A percentile compares a stretch with the other conserved stretches of the same genome.
These are phyloP conservation scores for Dinoponera quadriceps DNA, from an alignment of 1,140 invertebrate genomes.

Conservation along the genomic window DNA sequence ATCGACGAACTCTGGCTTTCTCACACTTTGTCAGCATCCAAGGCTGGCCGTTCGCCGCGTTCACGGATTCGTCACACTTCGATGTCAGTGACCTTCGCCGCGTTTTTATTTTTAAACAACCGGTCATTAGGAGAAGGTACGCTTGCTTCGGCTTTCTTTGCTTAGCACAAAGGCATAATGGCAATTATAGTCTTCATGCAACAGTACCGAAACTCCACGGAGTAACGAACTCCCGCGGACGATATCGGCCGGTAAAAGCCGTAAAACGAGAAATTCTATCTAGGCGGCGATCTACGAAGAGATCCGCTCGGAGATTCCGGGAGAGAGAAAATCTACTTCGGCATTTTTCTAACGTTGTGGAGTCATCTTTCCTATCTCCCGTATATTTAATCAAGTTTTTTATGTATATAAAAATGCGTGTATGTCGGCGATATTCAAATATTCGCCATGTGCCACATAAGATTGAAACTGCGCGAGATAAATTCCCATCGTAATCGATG, in stretches of 20 bases:
- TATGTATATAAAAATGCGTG: background rate
- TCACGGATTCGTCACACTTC: constrained; percentile 67
- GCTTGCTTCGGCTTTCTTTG: constrained; percentile 55
- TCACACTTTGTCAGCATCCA: constrained; percentile 68
- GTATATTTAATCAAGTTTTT: background rate
- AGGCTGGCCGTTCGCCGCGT: constrained; percentile 60
- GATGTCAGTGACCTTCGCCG: constrained; percentile 66
- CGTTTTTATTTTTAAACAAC: constrained; percentile 70
- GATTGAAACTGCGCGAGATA: too few relatives aligned
- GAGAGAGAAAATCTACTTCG: background rate
- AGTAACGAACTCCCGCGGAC: constrained; percentile 30
- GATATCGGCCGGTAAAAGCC: background rate
- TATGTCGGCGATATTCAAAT: background rate
- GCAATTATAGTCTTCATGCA: constrained; percentile 53
- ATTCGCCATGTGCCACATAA: background rate
- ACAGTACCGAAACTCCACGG: constrained; percentile 32
- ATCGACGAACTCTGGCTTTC: constrained; percentile 68
- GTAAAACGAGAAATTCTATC: background rate
- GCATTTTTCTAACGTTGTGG: background rate
- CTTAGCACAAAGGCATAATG: constrained; percentile 41
- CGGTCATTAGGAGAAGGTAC: constrained; percentile 48
- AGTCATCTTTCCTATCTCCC: background rate
- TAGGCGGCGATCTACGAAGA: background rate
- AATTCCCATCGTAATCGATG: background rate
- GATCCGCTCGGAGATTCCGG: background rate